Percentiles rank a stretch among this genome's conserved stretches.
These are phyloP conservation scores for Chanos chanos DNA, from an alignment of 2,797 vertebrate genomes.

Conservation along the genomic window DNA sequence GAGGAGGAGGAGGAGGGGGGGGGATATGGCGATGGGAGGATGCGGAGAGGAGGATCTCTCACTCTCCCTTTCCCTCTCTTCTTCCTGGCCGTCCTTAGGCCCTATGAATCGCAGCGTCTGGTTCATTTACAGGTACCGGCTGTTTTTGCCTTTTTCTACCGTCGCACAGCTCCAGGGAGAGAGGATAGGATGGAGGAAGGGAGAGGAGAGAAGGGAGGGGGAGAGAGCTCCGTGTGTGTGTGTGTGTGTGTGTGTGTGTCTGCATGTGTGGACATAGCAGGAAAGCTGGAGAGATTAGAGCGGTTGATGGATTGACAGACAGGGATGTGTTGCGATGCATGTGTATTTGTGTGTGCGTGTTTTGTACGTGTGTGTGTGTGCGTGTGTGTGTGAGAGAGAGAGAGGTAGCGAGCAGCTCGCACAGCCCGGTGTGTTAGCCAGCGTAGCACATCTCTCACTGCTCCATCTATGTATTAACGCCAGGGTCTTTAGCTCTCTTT, in stretches of 20 bases:
- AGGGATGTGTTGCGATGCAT: conserved; percentile 58
- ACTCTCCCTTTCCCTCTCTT: conserved; percentile 84
- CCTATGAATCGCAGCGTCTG: conserved; percentile 89
- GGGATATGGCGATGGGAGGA: conserved; percentile 77
- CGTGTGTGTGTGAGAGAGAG: conserved; percentile 35
- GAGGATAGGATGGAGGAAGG: background rate
- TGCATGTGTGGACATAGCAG: conserved; percentile 51
- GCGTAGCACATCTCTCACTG: conserved; percentile 24
- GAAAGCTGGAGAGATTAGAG: conserved; percentile 51
- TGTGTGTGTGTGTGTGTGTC: background rate
- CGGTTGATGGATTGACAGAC: conserved; percentile 53
- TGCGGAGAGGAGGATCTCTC: conserved; percentile 75
- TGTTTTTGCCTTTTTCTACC: conserved; percentile 59
- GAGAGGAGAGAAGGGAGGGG: background rate
- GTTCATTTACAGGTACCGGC: conserved; percentile 94
- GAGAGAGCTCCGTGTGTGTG: conserved; percentile 11
- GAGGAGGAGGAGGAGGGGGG: conserved; percentile 54
- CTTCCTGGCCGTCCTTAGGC: conserved; percentile 90
- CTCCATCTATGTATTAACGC: background rate
- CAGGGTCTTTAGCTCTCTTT: background rate
- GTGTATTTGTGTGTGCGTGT: conserved; percentile 29
- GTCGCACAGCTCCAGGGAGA: conserved; percentile 23
- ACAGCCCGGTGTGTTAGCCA: conserved; percentile 26
- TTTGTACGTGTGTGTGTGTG: conserved; percentile 42
- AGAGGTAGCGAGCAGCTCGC: conserved; percentile 20